These are phyloP conservation scores for Eupithecia vulgata DNA, from an alignment of 2,888 invertebrate genomes.

Conservation along the genomic window DNA sequence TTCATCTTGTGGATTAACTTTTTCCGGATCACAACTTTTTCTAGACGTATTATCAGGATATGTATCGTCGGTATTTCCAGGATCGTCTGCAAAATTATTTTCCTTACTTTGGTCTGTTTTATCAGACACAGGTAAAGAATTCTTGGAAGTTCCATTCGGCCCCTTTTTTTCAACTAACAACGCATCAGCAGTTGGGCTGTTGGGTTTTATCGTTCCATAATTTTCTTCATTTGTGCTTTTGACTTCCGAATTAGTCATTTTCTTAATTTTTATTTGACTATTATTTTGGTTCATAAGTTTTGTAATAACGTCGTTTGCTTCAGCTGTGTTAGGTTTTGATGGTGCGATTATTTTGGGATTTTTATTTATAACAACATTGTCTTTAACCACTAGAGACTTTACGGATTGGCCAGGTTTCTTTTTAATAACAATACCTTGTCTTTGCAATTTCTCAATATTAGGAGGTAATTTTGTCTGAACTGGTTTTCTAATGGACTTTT, in stretches of 20 bases:
- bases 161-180: conserved; percentile 16
- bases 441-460: conserved; percentile 72
- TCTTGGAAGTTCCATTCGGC: conserved; percentile 2
- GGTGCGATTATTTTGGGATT: conserved; percentile 21
- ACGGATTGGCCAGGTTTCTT: conserved; percentile 51
- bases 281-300: conserved; percentile 73
- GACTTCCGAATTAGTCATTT: conserved; percentile 53
- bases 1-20: conserved; percentile 13
- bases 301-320: conserved; percentile 67
- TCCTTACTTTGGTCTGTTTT: conserved; percentile 18
- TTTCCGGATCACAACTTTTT: conserved; percentile 17
- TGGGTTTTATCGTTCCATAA: conserved; percentile 24
- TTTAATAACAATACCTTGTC: conserved; percentile 73
- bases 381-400: conserved; percentile 25
- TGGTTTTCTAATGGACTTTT: conserved; percentile 55
- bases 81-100: conserved; percentile 5
- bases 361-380: conserved; percentile 22
- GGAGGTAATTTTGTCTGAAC: conserved; percentile 54
- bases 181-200: conserved; percentile 34
- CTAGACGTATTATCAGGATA: conserved; percentile 19
- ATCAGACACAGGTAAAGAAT: conserved; percentile 5
- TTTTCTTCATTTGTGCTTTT: conserved; percentile 39
- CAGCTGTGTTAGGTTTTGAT: conserved; percentile 44
- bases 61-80: conserved; percentile 8
- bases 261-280: conserved; percentile 75